These are phyloP conservation scores for Tenthredo scrophulariae DNA, from an alignment of 2,888 invertebrate species.

Conservation along the genomic window DNA sequence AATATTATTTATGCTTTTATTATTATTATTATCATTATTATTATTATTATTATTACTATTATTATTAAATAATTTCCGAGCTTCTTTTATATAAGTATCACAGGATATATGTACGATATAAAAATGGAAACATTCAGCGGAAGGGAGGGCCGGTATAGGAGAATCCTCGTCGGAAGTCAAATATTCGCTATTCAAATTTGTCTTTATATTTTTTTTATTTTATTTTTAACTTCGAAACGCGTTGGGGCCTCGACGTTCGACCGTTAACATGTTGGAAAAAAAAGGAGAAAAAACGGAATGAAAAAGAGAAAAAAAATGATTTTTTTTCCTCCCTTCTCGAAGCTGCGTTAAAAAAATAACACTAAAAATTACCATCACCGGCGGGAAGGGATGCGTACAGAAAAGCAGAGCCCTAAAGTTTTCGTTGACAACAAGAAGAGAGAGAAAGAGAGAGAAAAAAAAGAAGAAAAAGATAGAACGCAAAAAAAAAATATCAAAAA, in stretches of 20 bases:
- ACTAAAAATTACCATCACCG: background rate
- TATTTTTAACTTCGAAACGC: background rate
- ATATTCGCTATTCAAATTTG: slow-evolving; percentile 41
- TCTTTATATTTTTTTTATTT: too few species aligned
- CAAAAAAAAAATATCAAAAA: background rate
- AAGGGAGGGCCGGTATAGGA: background rate
- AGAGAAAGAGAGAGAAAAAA: background rate
- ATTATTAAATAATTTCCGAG: background rate
- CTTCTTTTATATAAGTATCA: background rate
- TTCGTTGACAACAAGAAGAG: background rate
- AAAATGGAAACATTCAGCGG: background rate
- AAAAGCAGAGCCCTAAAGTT: background rate
- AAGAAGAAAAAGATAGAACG: background rate
- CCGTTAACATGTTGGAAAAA: slow-evolving; percentile 14
- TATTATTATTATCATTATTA: background rate
- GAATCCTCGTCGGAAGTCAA: background rate
- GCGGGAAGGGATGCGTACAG: background rate
- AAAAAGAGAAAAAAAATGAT: background rate
- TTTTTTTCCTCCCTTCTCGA: background rate
- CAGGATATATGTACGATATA: background rate
- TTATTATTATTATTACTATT: background rate
- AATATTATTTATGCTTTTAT: background rate
- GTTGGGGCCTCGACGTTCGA: background rate
- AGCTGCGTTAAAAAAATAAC: background rate
- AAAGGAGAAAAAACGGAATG: background rate